Evolutionary conservation across 2,888 invertebrate genomes (phyloP), one percentile per base, ranked within the genome.

Genomic region (Melanchra persicariae): DNA sequence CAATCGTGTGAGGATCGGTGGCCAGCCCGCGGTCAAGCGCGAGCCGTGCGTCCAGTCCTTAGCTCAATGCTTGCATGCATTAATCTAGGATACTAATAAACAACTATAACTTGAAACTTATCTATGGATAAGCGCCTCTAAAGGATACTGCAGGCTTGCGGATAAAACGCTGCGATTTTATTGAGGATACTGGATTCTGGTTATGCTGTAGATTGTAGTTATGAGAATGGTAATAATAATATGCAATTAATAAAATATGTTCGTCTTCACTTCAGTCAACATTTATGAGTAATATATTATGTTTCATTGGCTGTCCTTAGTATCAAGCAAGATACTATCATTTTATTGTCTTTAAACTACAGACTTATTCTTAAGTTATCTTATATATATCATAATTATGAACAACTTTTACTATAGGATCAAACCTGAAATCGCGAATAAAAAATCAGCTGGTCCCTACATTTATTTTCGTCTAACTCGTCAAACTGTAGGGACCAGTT

Each of bases 31-130:
- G 58, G 68, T 60, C 59, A 59, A 30, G 73, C 24, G 34, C 43
- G 55, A 68, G 43, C 9, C 55, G 55, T 34, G 34, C 5, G 8
- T n/a, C 54, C 40, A 34, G 60, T 43, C 64, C 71, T 75, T 75
- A 74, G 81, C 79, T 74, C 77, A 75, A 80, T 73, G 77, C 65
- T 74, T 75, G 82, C 83, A 87, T 89, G 81, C 83, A 90, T 89
- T 87, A 87, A 89, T 89, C 87, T 85, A 77, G 85, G 79, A 82
- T 87, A 73, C 85, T 83, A 87, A 88, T 86, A 87, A 86, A 85
- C 85, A 82, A 79, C 70, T 74, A 81, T 77, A 81, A 83, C 82
- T 79, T 80, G 81, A 75, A 74, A 73, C 65, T 72, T 81, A 81
- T 81, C 84, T 77, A 74, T 64, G 79, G 82, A 60, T 74, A 77